These are phyloP conservation scores for Syrista parreyssii DNA, from an alignment of 2,888 invertebrate genomes.

Conservation along the genomic window DNA sequence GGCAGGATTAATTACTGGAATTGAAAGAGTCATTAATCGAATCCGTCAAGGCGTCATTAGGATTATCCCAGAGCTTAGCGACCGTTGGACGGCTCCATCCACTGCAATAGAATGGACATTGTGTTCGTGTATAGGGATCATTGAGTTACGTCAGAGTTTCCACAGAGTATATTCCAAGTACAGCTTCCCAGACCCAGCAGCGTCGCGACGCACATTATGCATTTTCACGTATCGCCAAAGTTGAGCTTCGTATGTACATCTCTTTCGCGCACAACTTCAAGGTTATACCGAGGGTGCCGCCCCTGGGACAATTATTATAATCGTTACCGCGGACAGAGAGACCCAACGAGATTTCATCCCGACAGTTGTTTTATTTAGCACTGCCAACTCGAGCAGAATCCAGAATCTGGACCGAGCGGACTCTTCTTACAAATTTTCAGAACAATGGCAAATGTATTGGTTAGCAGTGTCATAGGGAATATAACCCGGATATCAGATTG, in stretches of 20 bases:
- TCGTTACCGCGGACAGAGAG: not conserved
- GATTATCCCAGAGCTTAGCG: constrained; percentile 33
- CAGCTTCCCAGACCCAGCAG: not conserved
- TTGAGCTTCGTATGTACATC: not conserved
- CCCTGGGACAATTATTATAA: not conserved
- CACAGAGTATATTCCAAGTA: not conserved
- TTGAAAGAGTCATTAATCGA: constrained; percentile 35
- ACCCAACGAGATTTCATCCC: not conserved
- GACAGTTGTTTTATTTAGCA: not conserved
- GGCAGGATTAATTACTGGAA: constrained; percentile 35
- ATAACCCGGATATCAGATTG: not conserved
- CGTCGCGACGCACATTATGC: not conserved
- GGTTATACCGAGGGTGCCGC: not conserved
- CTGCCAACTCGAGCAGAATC: not conserved
- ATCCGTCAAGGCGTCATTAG: constrained; percentile 35
- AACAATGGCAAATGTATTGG: not conserved
- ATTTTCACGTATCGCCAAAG: not conserved
- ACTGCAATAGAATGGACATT: not conserved
- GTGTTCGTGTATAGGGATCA: not conserved
- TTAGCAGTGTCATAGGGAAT: not conserved
- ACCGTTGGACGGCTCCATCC: not conserved
- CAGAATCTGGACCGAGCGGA: not conserved
- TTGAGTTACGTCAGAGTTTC: not conserved
- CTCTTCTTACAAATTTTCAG: not conserved
- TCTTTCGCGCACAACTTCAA: not conserved